Evolutionary conservation across 2,888 invertebrate species (phyloP).

Genomic region (Agonopterix arenella): DNA sequence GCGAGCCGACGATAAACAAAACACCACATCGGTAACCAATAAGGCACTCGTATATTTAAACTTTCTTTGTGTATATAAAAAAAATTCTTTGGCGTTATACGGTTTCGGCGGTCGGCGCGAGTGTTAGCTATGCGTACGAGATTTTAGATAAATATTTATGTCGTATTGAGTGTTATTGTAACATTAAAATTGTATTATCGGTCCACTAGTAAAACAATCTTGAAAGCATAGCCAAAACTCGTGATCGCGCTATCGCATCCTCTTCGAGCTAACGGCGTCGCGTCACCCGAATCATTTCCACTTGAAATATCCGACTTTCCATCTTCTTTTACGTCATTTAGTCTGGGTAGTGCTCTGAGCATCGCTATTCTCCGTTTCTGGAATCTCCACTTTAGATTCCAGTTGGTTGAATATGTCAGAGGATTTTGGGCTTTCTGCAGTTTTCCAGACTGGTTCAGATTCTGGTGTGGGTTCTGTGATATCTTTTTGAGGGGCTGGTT

Average conservation of each 20-base stretch:
- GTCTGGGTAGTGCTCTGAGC: slow-evolving; percentile 14
- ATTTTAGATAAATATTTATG: slow-evolving; percentile 1
- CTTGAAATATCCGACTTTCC: slow-evolving; percentile 61
- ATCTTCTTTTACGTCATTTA: slow-evolving; percentile 44
- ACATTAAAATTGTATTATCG: not conserved
- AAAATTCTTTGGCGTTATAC: slow-evolving; percentile 67
- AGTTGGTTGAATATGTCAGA: slow-evolving; percentile 40
- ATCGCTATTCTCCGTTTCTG: not conserved
- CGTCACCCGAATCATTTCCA: slow-evolving; percentile 71
- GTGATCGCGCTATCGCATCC: slow-evolving; percentile 1
- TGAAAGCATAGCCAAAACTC: slow-evolving; percentile 8
- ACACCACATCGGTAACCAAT: slow-evolving; percentile 69
- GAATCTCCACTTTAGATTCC: slow-evolving; percentile 4
- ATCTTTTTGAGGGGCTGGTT: slow-evolving; percentile 1
- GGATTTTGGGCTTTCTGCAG: slow-evolving; percentile 11
- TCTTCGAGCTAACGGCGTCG: slow-evolving; percentile 10
- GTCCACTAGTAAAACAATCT: not conserved
- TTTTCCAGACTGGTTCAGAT: not conserved
- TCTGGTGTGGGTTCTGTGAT: not conserved
- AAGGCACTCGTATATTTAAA: slow-evolving; percentile 76
- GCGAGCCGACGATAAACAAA: slow-evolving; percentile 52
- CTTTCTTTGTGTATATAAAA: slow-evolving; percentile 53
- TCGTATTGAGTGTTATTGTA: no score
- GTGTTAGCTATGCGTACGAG: slow-evolving; percentile 7
- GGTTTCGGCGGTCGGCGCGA: slow-evolving; percentile 19